Conservation (phyloP, 2,113 vertebrate genomes). For the Nesoenas mayeri region DNA sequence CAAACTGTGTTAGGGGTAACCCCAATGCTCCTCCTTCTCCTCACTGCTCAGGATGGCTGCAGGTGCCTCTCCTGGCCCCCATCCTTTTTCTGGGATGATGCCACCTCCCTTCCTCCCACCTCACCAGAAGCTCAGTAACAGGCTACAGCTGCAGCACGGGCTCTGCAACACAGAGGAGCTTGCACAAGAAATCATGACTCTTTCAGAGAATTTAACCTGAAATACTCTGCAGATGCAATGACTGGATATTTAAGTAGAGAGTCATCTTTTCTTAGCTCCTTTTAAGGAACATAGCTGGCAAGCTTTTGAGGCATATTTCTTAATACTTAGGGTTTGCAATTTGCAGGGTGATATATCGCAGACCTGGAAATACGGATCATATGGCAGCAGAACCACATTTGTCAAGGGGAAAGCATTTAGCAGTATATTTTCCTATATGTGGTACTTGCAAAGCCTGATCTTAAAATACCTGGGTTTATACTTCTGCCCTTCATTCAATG, state of each 20-base stretch:
- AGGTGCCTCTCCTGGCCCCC: background rate
- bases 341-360: background rate
- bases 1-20: background rate
- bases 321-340: slow-evolving; percentile 8
- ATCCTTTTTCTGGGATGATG: background rate
- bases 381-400: background rate
- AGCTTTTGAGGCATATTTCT: background rate
- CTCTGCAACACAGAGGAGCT: background rate
- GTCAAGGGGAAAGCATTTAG: background rate
- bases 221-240: background rate
- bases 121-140: background rate
- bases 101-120: background rate
- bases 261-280: slow-evolving; percentile 5
- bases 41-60: background rate
- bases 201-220: background rate
- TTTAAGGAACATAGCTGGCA: slow-evolving; percentile 1
- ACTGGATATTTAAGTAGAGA: slow-evolving; percentile 13
- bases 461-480: background rate
- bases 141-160: background rate
- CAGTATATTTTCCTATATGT: background rate
- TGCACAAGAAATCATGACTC: background rate
- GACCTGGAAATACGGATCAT: background rate
- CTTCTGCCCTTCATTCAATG: background rate
- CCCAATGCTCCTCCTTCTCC: background rate
- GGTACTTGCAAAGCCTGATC: background rate